Evolutionary conservation across 1,140 invertebrate species (phyloP).

Genomic region (Drosophila seguyi): DNA sequence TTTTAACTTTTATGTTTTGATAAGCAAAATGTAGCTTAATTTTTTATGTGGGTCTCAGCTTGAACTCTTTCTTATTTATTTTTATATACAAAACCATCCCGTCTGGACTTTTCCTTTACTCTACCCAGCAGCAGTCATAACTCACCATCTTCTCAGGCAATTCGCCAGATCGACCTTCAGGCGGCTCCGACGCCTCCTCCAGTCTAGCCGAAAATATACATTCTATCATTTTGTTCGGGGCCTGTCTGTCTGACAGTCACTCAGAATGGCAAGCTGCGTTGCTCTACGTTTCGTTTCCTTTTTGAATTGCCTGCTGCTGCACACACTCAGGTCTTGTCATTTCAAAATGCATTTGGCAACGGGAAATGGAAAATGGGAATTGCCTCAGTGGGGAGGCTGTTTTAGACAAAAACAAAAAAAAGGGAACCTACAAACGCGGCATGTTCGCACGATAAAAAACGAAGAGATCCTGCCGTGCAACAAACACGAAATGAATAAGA

Average conservation of each 20-base stretch:
- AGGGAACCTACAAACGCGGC: slow-evolving; percentile 25
- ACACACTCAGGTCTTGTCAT: slow-evolving; percentile 49
- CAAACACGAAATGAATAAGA: slow-evolving; percentile 19
- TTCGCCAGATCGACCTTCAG: slow-evolving; percentile 41
- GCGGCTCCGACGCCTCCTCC: slow-evolving; percentile 5
- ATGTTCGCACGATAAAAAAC: slow-evolving; percentile 35
- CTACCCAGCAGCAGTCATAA: background rate
- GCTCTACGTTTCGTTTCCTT: slow-evolving; percentile 27
- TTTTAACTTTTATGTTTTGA: background rate
- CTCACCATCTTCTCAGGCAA: slow-evolving; percentile 34
- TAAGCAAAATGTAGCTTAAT: background rate
- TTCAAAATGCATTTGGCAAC: slow-evolving; percentile 63
- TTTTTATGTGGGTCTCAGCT: background rate
- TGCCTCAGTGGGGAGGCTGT: slow-evolving; percentile 61
- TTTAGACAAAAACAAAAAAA: background rate
- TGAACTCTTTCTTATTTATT: background rate
- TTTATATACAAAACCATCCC: background rate
- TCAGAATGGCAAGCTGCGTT: slow-evolving; percentile 48
- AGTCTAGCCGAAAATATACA: slow-evolving; percentile 31
- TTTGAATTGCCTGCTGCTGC: slow-evolving; percentile 3
- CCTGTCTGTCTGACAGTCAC: slow-evolving; percentile 41
- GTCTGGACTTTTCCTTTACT: slow-evolving; percentile 2
- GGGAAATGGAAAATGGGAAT: slow-evolving; percentile 58
- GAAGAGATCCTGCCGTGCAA: slow-evolving; percentile 61
- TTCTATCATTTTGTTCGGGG: slow-evolving; percentile 32